Evolutionary conservation across 2,797 vertebrate species (phyloP).

Genomic region (Amniataba percoides): DNA sequence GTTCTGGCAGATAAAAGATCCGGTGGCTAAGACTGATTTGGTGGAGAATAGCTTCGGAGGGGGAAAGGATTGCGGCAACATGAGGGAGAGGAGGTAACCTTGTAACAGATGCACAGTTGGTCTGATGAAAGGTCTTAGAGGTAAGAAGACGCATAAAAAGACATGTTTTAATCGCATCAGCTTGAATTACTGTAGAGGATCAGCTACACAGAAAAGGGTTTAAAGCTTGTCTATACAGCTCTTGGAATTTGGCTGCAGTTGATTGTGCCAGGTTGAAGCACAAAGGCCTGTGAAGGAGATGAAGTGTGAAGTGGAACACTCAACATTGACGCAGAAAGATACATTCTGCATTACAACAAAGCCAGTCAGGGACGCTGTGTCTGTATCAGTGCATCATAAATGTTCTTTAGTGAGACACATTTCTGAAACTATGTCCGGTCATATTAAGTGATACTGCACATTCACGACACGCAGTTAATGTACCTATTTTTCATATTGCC

Average conservation of each 20-base stretch:
- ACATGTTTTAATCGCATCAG: constrained; percentile 82
- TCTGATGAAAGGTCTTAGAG: constrained; percentile 77
- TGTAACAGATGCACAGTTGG: constrained; percentile 82
- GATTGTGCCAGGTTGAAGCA: constrained; percentile 56
- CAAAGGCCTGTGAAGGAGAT: constrained; percentile 54
- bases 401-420: neutral
- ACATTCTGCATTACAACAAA: constrained; percentile 38
- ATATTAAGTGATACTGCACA: neutral
- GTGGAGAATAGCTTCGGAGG: constrained; percentile 68
- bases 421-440: constrained; percentile 7
- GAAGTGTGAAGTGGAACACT: constrained; percentile 53
- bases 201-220: constrained; percentile 67
- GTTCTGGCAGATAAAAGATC: constrained; percentile 81
- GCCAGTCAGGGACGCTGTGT: constrained; percentile 14
- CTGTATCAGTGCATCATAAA: constrained; percentile 1
- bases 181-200: constrained; percentile 79
- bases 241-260: constrained; percentile 63
- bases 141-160: constrained; percentile 74
- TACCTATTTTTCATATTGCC: neutral
- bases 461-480: neutral
- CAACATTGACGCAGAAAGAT: constrained; percentile 28
- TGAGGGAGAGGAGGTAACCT: constrained; percentile 79
- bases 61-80: constrained; percentile 44
- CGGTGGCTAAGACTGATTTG: constrained; percentile 84
- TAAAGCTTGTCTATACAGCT: constrained; percentile 60